Evolutionary conservation across 1,140 invertebrate species (phyloP).

Genomic region (Coelopa frigida): DNA sequence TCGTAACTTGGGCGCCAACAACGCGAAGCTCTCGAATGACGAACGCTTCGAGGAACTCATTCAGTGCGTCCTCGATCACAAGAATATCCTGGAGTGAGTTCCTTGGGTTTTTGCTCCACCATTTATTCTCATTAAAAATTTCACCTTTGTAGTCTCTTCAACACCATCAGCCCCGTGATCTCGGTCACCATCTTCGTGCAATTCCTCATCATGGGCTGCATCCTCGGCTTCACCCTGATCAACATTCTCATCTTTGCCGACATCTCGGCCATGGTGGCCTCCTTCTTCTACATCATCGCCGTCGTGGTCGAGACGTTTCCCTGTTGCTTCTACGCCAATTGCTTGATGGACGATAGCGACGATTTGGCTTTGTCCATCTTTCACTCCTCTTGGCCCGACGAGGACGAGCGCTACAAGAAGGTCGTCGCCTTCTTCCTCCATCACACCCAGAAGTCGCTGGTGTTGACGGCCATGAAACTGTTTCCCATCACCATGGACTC

Average conservation of each 20-base stretch:
- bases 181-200: slow-evolving; percentile 24
- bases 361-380: slow-evolving; percentile 19
- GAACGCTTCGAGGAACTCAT: slow-evolving; percentile 18
- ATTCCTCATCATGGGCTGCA: slow-evolving; percentile 24
- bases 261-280: slow-evolving; percentile 19
- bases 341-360: slow-evolving; percentile 20
- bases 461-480: slow-evolving; percentile 21
- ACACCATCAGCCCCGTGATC: slow-evolving; percentile 18
- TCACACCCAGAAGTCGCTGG: slow-evolving; percentile 21
- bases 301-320: slow-evolving; percentile 23
- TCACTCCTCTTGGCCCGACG: slow-evolving; percentile 20
- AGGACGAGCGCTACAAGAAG: slow-evolving; percentile 17
- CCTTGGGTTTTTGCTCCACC: neutral
- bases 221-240: slow-evolving; percentile 24
- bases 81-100: slow-evolving; percentile 18
- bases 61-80: slow-evolving; percentile 19
- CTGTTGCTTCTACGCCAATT: slow-evolving; percentile 23
- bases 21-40: slow-evolving; percentile 4
- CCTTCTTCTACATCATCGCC: slow-evolving; percentile 19
- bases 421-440: slow-evolving; percentile 22
- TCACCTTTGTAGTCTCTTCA: slow-evolving; percentile 4
- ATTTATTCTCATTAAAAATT: too few relatives aligned
- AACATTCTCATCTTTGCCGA: slow-evolving; percentile 25
- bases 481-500: slow-evolving; percentile 24
- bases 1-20: neutral